Percentiles rank a stretch among this genome's conserved stretches.
Conservation (phyloP, 2,888 invertebrate species). For the Drosophila helvetica region DNA sequence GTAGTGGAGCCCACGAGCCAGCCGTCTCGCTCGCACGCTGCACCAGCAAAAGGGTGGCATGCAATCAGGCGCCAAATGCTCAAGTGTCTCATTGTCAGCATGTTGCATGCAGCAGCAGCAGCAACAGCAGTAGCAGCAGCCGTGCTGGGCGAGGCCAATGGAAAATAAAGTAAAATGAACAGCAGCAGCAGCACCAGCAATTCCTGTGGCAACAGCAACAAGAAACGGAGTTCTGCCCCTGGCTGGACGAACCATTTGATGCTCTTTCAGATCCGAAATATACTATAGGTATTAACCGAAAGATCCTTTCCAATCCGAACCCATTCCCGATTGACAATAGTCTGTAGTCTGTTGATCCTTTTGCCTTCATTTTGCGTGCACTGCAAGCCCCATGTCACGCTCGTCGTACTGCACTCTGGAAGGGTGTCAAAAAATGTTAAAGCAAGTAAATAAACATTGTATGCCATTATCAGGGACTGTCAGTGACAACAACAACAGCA, state of each 20-base stretch:
- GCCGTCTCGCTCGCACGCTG: conserved; percentile 10
- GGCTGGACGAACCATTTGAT: neutral
- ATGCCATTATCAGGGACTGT: conserved; percentile 71
- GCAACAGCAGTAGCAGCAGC: conserved; percentile 22
- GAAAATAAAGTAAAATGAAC: conserved; percentile 65
- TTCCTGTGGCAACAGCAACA: neutral
- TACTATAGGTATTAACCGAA: no score
- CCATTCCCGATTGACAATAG: no score
- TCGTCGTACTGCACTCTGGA: neutral
- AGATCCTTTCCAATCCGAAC: neutral
- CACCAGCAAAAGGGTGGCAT: conserved; percentile 52
- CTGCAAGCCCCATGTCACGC: neutral
- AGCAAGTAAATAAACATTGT: conserved; percentile 78
- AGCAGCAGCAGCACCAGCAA: conserved; percentile 39
- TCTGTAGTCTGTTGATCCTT: neutral
- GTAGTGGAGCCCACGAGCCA: conserved; percentile 2
- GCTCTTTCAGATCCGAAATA: neutral
- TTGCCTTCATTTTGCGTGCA: neutral
- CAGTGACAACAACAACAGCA: conserved; percentile 60
- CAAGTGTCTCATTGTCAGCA: conserved; percentile 77
- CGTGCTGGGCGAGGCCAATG: conserved; percentile 7
- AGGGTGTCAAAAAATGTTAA: conserved; percentile 56
- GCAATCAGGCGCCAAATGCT: conserved; percentile 78
- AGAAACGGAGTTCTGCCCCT: neutral
- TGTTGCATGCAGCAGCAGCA: conserved; percentile 66